These are phyloP conservation scores for Epinephelus awoara DNA, from an alignment of 2,797 vertebrate genomes.

Conservation along the genomic window DNA sequence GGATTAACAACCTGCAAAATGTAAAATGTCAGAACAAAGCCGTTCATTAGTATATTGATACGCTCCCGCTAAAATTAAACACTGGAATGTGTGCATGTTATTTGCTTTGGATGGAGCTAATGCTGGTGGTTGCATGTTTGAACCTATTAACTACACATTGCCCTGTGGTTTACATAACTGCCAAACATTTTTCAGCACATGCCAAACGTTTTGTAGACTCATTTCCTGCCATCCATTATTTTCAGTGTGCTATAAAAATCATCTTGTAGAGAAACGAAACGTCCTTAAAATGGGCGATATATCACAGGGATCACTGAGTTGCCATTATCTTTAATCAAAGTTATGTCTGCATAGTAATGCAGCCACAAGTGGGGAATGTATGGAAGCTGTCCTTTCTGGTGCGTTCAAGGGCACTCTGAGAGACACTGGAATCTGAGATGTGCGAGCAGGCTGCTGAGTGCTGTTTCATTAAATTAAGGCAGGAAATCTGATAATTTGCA, in stretches of 20 bases:
- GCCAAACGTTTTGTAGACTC: neutral
- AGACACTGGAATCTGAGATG: neutral
- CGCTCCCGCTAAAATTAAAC: neutral
- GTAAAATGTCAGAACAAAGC: constrained; percentile 59
- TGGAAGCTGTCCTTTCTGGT: neutral
- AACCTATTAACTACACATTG: neutral
- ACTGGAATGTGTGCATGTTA: neutral
- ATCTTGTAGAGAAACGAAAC: neutral
- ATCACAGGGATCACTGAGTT: constrained; percentile 6
- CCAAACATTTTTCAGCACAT: neutral
- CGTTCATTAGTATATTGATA: constrained; percentile 46
- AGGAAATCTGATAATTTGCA: neutral
- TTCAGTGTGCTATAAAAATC: constrained; percentile 1
- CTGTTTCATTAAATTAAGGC: constrained; percentile 4
- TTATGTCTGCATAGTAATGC: neutral
- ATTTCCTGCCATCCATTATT: constrained; percentile 16
- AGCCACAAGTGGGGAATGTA: neutral
- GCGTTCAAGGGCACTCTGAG: neutral
- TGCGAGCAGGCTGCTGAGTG: neutral
- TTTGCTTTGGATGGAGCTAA: neutral
- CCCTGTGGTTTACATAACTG: neutral
- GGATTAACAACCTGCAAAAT: constrained; percentile 57
- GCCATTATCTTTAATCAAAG: neutral
- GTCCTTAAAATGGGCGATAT: neutral
- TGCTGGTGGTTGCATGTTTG: neutral